These are phyloP conservation scores for Arrhamphus sclerolepis DNA, from an alignment of 2,797 vertebrate genomes.

Conservation along the genomic window DNA sequence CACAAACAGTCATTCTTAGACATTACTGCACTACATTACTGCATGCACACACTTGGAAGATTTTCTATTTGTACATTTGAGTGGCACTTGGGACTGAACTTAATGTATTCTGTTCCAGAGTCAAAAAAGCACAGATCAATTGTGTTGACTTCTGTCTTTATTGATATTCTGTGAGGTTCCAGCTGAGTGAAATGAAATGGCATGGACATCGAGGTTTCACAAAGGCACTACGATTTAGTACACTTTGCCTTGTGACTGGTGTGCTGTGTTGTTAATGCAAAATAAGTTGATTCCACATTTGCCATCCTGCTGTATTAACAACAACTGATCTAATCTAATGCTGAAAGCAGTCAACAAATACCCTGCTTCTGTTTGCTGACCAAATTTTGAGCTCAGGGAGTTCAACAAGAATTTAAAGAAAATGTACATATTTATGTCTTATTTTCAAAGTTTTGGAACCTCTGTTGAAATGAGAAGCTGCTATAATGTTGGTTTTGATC, in stretches of 20 bases:
- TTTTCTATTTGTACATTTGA: background rate
- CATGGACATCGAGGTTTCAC: constrained; percentile 59
- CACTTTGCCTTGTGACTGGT: constrained; percentile 61
- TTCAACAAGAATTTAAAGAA: background rate
- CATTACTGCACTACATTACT: constrained; percentile 10
- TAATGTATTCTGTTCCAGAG: constrained; percentile 30
- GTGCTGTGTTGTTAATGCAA: too few relatives aligned
- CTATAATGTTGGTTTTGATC: constrained; percentile 12
- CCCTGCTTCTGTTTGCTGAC: too few relatives aligned
- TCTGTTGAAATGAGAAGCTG: background rate
- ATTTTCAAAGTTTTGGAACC: background rate
- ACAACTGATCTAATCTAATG: too few relatives aligned
- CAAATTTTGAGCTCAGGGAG: constrained; percentile 3
- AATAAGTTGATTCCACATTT: too few relatives aligned
- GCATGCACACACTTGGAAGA: constrained; percentile 12
- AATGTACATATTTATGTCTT: background rate
- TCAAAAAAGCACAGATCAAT: constrained; percentile 57
- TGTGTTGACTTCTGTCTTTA: constrained; percentile 63
- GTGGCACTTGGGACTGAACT: constrained; percentile 19
- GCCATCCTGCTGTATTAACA: too few relatives aligned
- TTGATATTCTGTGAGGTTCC: constrained; percentile 63
- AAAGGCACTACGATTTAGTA: constrained; percentile 65
- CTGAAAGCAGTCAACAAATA: too few relatives aligned
- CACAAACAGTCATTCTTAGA: constrained; percentile 30
- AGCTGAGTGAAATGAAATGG: constrained; percentile 60